A percentile compares a stretch with the other conserved stretches of the same genome.
Conservation (phyloP, 2,888 invertebrate species). For the Iselma pallidipennis region DNA sequence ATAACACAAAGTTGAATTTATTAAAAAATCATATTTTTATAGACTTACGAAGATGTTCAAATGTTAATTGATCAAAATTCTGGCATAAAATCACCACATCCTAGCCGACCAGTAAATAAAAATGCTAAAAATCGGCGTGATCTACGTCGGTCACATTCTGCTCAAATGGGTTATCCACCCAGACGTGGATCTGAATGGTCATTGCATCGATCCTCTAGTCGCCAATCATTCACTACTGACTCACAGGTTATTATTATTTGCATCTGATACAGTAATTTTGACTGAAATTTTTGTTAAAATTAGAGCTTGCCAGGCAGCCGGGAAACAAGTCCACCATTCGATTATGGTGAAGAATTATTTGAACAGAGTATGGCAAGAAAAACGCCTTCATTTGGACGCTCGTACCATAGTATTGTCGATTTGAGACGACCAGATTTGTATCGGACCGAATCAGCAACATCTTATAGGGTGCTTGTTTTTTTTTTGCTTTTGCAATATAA, state of each 20-base stretch:
- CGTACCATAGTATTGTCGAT: conserved; percentile 57
- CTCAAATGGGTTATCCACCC: conserved; percentile 41
- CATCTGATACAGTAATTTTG: background rate
- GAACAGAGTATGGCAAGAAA: conserved; percentile 28
- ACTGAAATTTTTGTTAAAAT: conserved; percentile 26
- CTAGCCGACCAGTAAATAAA: conserved; percentile 38
- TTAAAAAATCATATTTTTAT: conserved; percentile 31
- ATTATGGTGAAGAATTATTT: conserved; percentile 41
- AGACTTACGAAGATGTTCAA: conserved; percentile 61
- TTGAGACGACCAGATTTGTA: conserved; percentile 54
- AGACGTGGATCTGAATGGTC: conserved; percentile 49
- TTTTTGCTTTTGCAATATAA: conserved; percentile 29
- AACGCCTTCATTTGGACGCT: conserved; percentile 29
- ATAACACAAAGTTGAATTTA: background rate
- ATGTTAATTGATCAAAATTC: conserved; percentile 28
- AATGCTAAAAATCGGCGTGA: conserved; percentile 38
- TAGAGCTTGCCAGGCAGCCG: conserved; percentile 61
- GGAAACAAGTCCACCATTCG: conserved; percentile 57
- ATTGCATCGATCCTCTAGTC: conserved; percentile 66
- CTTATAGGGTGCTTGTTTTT: conserved; percentile 46
- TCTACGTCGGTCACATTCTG: conserved; percentile 49
- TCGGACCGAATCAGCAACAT: conserved; percentile 43
- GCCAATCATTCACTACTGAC: conserved; percentile 69
- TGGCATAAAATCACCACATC: conserved; percentile 31
- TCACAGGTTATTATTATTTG: conserved; percentile 57